Evolutionary conservation across 35 echinoderm and acorn worm genomes (phyloP).

Genomic region (Amphiura filiformis): DNA sequence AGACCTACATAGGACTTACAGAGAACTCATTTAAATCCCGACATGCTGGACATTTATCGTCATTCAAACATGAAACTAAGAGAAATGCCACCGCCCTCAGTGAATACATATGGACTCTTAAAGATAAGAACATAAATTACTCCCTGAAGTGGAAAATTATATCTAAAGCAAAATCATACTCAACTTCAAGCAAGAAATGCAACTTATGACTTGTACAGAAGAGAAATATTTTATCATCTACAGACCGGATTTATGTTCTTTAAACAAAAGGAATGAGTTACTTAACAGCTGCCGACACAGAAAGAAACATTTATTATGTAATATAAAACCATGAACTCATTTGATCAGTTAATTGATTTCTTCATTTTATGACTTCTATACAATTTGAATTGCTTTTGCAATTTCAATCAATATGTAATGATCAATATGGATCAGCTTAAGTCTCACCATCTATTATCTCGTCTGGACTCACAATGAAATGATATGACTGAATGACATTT

Average conservation of each 20-base stretch:
- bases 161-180: not conserved
- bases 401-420: no score
- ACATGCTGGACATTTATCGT: not conserved
- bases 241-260: not conserved
- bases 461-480: no score
- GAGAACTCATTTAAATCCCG: conserved; percentile 3
- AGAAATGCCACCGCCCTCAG: not conserved
- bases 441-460: no score
- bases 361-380: no score
- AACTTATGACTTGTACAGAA: not conserved
- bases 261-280: not conserved
- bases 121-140: not conserved
- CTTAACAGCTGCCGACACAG: not conserved
- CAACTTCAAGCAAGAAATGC: not conserved
- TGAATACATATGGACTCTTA: not conserved
- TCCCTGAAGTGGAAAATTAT: not conserved
- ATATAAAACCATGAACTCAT: not conserved
- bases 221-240: not conserved
- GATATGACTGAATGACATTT: no score
- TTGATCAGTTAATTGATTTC: not conserved
- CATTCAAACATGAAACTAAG: not conserved
- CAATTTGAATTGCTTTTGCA: no score
- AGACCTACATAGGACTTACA: not conserved
- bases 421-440: no score
- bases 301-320: not conserved